Conservation (phyloP, 2,113 vertebrate genomes). For the Collichthys lucidus region DNA sequence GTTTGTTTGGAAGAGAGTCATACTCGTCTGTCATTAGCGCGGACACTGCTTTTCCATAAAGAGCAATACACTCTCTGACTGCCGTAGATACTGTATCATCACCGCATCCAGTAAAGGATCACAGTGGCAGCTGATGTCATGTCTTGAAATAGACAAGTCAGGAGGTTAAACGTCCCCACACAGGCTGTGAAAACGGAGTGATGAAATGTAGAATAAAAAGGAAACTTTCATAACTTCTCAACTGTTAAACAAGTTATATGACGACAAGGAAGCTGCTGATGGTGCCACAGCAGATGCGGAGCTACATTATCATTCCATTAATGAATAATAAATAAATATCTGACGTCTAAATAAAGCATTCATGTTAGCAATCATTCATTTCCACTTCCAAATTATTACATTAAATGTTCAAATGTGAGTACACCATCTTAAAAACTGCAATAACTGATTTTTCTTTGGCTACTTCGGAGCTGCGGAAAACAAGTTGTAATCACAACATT, state of each 20-base stretch:
- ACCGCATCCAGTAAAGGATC: neutral
- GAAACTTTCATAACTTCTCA: neutral
- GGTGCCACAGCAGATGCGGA: neutral
- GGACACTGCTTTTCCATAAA: slow-evolving; percentile 29
- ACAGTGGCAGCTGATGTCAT: slow-evolving; percentile 39
- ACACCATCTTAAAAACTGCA: no score
- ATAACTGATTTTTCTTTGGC: no score
- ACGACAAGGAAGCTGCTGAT: neutral
- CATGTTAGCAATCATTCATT: no score
- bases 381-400: no score
- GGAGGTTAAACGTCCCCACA: neutral
- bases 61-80: slow-evolving; percentile 15
- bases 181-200: neutral
- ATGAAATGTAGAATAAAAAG: neutral
- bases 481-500: no score
- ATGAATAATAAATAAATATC: no score
- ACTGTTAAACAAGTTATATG: neutral
- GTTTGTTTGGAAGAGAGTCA: slow-evolving; percentile 52
- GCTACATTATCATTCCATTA: no score
- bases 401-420: no score
- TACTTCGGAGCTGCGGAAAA: no score
- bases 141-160: slow-evolving; percentile 44
- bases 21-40: slow-evolving; percentile 22
- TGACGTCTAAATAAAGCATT: no score
- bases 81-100: slow-evolving; percentile 10